Evolutionary conservation across 2,888 invertebrate genomes (phyloP).

Genomic region (Cryptus viduatorius): DNA sequence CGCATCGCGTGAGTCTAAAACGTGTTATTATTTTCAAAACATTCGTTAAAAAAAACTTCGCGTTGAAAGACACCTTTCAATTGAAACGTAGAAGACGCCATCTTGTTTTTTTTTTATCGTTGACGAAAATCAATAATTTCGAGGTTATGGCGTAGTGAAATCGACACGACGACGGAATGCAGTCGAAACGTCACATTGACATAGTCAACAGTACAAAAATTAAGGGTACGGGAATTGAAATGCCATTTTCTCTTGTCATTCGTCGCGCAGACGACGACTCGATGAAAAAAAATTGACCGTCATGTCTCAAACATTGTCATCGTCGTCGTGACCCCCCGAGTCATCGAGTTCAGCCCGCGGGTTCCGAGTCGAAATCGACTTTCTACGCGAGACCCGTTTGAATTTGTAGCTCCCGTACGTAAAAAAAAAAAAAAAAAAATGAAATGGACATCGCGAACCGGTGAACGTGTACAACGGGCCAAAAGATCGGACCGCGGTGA

Average conservation of each 20-base stretch:
- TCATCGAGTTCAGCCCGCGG: constrained; percentile 32
- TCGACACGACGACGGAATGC: neutral
- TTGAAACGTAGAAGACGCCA: no score
- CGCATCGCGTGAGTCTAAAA: constrained; percentile 9
- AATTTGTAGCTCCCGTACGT: constrained; percentile 36
- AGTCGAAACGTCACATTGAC: neutral
- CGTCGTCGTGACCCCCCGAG: constrained; percentile 2
- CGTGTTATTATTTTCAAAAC: neutral
- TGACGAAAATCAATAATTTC: neutral
- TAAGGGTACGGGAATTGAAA: neutral
- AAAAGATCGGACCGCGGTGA: constrained; percentile 21
- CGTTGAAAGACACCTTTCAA: no score
- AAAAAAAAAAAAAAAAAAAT: constrained; percentile 34
- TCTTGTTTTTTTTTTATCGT: no score
- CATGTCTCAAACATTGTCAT: constrained; percentile 15
- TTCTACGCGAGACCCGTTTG: constrained; percentile 43
- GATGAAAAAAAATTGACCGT: constrained; percentile 20
- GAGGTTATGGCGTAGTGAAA: neutral
- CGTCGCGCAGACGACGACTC: neutral
- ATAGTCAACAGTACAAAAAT: neutral
- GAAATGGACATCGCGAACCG: constrained; percentile 27
- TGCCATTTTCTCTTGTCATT: neutral
- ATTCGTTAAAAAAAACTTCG: neutral
- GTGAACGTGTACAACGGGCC: constrained; percentile 28
- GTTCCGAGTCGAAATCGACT: constrained; percentile 38